Conservation (phyloP, 1,140 invertebrate species). For the Armadillidium nasatum region DNA sequence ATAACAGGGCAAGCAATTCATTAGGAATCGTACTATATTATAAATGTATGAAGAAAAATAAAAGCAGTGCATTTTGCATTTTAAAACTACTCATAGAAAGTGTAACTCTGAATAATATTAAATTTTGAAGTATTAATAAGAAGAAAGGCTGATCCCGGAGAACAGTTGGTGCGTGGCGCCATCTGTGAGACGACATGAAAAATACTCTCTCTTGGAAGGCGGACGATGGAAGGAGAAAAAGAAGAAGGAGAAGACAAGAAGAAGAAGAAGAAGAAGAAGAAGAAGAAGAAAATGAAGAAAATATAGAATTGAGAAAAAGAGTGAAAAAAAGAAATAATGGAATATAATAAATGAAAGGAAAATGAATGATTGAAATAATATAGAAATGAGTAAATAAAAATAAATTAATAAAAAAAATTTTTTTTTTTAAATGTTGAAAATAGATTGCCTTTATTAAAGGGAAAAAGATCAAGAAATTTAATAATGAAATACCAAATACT, state of each 20-base stretch:
- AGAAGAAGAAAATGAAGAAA: background rate
- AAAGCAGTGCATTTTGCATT: too few species aligned
- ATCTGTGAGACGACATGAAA: background rate
- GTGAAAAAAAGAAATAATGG: background rate
- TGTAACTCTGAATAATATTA: too few species aligned
- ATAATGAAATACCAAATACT: too few species aligned
- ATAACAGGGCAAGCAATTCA: too few species aligned
- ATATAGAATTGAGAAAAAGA: background rate
- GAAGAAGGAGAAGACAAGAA: background rate
- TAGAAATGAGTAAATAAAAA: background rate
- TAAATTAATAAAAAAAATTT: too few species aligned
- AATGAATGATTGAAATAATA: background rate
- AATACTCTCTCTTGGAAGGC: background rate
- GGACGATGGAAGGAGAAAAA: background rate
- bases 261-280: background rate
- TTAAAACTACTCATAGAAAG: too few species aligned
- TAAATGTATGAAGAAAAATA: too few species aligned
- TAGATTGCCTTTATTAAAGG: too few species aligned
- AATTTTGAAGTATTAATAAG: too few species aligned
- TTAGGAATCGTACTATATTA: too few species aligned
- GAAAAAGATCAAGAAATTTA: too few species aligned
- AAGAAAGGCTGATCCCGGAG: background rate
- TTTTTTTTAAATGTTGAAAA: too few species aligned
- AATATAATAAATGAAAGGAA: background rate
- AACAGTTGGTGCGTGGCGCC: background rate